These are phyloP conservation scores for Dendrolimus pini DNA, from an alignment of 2,888 invertebrate genomes.

Conservation along the genomic window DNA sequence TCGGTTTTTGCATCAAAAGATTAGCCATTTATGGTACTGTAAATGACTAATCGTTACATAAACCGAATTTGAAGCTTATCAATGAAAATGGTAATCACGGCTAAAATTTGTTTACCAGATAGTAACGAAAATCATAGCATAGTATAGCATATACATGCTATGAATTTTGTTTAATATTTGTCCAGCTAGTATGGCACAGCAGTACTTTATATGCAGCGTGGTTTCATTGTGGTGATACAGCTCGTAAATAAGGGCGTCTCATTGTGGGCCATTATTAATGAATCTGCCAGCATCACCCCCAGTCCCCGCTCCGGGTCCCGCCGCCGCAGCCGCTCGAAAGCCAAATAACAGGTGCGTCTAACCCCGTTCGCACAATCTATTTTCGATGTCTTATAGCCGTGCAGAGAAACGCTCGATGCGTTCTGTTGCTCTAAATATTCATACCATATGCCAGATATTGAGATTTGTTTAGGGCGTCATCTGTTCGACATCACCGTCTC, in stretches of 20 bases:
- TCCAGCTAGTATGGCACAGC: conserved; percentile 25
- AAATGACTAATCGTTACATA: conserved; percentile 1
- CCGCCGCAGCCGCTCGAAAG: conserved; percentile 56
- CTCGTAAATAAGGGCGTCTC: conserved; percentile 74
- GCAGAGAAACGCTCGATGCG: conserved; percentile 66
- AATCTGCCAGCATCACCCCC: conserved; percentile 56
- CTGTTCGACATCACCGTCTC: conserved; percentile 62
- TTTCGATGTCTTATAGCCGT: conserved; percentile 74
- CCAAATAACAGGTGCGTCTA: conserved; percentile 76
- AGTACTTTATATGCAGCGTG: conserved; percentile 41
- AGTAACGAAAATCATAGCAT: too few relatives aligned
- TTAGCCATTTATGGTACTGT: conserved; percentile 6
- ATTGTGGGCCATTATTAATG: conserved; percentile 75
- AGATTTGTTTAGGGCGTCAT: conserved; percentile 73
- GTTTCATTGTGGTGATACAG: conserved; percentile 56
- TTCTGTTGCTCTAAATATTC: conserved; percentile 72
- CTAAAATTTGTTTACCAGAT: too few relatives aligned
- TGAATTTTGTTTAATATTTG: conserved; percentile 13
- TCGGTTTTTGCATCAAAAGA: conserved; percentile 25
- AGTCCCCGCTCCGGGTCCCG: conserved; percentile 24
- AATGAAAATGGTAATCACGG: too few relatives aligned
- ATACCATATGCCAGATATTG: conserved; percentile 72
- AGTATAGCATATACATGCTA: too few relatives aligned
- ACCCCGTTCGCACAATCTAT: conserved; percentile 77
- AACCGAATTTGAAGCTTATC: conserved; percentile 8